These are phyloP conservation scores for Petaurus breviceps DNA, from an alignment of 2,113 vertebrate species.

Conservation along the genomic window DNA sequence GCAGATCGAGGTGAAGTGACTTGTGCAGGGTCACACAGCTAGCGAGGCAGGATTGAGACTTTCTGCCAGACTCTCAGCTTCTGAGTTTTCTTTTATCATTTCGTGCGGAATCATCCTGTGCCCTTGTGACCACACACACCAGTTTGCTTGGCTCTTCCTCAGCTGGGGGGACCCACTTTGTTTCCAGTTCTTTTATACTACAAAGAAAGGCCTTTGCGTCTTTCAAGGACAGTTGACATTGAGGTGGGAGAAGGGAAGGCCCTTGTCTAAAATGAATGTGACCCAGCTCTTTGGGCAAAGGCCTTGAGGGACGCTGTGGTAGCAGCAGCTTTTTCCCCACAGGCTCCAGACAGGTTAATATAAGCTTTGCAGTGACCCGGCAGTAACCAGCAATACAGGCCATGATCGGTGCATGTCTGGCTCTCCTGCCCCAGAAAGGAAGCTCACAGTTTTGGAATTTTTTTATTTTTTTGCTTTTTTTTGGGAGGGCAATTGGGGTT, in stretches of 20 bases:
- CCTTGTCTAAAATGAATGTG: background rate
- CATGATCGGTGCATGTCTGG: constrained; percentile 76
- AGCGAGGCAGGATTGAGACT: background rate
- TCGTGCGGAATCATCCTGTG: background rate
- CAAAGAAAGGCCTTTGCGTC: background rate
- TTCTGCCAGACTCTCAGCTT: background rate
- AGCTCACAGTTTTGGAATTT: constrained; percentile 71
- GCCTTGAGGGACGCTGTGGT: background rate
- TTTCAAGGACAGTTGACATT: background rate
- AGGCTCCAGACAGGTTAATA: constrained; percentile 69
- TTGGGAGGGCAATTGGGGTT: too few species aligned
- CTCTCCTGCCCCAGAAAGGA: constrained; percentile 65
- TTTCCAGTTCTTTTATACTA: background rate
- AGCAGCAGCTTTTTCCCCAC: constrained; percentile 42
- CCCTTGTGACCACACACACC: background rate
- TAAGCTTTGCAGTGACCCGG: constrained; percentile 71
- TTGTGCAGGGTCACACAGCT: background rate
- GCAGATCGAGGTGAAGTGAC: background rate
- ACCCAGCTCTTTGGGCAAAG: background rate
- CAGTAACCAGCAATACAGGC: constrained; percentile 69
- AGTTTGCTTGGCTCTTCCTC: background rate
- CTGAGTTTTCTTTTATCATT: background rate
- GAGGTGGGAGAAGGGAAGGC: background rate
- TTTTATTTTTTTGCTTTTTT: too few species aligned
- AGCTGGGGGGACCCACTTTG: background rate